Evolutionary conservation across 2,888 invertebrate genomes (phyloP), one percentile per base, ranked within the genome.

Genomic region (Prenolepis imparis): DNA sequence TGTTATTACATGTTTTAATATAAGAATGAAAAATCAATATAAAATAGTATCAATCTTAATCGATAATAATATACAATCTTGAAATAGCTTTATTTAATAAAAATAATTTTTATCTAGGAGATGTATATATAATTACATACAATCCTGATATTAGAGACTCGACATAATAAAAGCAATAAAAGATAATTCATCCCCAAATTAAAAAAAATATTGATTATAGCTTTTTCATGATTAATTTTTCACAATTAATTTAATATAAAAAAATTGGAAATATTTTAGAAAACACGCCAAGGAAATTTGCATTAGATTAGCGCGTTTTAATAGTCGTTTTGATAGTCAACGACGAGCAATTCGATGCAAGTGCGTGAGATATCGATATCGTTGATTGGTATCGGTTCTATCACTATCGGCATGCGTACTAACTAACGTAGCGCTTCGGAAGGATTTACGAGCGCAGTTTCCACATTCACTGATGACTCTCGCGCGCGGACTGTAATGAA

Each of bases 391-490:
- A n/a, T 52, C 48, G 18, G 1, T 52, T 52, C 48, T 52, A 52
- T 52, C 48, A n/a, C 8, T 52, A 52, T 52, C n/a, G 48, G 2
- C 8, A 52, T 5, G 8, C n/a, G n/a, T n/a, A n/a, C n/a, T 87
- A 82, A n/a, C n/a, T 87, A 82, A 85, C 81, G 82, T 61, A 86
- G 64, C 78, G 68, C 63, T 48, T 75, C 64, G 75, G 36, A 68
- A 86, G 75, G 84, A 86, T 86, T 87, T 84, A 88, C 83, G 83
- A 83, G 77, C 41, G 74, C 74, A 83, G 87, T 87, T 87, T 85
- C 66, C 75, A 82, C 74, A 64, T 85, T 86, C 72, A 39, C 61
- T 67, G 61, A 81, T 67, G 83, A 83, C 82, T 81, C 83, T 82
- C 72, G 57, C 81, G 57, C 81, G 36, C 70, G 44, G 18, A 85